These are phyloP conservation scores for Eupithecia inturbata DNA, from an alignment of 2,888 invertebrate species.

Conservation along the genomic window DNA sequence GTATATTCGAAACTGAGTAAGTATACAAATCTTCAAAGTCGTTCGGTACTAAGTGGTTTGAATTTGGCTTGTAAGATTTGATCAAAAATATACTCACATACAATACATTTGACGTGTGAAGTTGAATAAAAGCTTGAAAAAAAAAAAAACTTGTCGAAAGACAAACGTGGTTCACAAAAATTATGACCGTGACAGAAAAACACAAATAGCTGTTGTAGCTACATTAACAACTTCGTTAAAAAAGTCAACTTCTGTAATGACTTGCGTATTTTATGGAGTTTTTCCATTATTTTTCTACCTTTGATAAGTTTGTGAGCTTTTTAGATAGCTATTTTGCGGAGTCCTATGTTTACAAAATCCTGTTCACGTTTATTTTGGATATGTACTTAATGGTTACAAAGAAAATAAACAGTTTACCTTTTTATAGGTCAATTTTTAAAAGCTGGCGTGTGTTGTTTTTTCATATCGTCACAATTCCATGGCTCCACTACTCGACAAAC, in stretches of 20 bases:
- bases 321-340: background rate
- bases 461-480: too few relatives aligned
- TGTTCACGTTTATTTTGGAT: background rate
- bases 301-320: background rate
- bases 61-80: background rate
- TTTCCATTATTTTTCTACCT: conserved; percentile 1
- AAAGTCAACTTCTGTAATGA: background rate
- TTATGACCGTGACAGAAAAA: background rate
- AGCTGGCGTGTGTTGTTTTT: too few relatives aligned
- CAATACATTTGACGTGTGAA: background rate
- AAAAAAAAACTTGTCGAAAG: background rate
- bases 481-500: too few relatives aligned
- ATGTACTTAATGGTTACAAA: background rate
- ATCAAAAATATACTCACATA: background rate
- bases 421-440: too few relatives aligned
- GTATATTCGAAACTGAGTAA: too few relatives aligned
- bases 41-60: too few relatives aligned
- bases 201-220: background rate
- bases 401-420: background rate
- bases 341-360: background rate
- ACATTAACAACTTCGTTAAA: background rate
- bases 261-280: background rate
- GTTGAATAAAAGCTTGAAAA: background rate
- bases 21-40: too few relatives aligned
- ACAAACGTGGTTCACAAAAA: background rate